These are phyloP conservation scores for Leucoptera coffeella DNA, from an alignment of 2,888 invertebrate species.

Conservation along the genomic window DNA sequence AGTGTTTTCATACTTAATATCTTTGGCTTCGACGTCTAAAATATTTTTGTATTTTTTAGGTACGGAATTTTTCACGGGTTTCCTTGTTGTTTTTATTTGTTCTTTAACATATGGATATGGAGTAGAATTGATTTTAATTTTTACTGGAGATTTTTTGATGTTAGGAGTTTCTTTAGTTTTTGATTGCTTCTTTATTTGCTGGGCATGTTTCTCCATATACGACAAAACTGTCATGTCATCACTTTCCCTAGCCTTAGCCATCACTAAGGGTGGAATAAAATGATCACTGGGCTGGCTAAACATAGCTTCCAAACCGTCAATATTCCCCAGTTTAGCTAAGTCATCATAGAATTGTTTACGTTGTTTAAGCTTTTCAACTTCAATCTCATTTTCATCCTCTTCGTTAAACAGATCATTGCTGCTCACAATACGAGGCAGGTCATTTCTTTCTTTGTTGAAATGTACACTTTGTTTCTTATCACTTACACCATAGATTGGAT, in stretches of 20 bases:
- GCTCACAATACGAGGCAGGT: slow-evolving; percentile 19
- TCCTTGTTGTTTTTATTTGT: slow-evolving; percentile 8
- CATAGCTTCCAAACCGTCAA: slow-evolving; percentile 37
- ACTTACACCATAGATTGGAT: no score
- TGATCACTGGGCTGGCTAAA: slow-evolving; percentile 45
- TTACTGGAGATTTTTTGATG: no score
- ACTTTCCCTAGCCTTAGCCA: slow-evolving; percentile 44
- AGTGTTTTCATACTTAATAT: no score
- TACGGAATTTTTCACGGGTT: slow-evolving; percentile 14
- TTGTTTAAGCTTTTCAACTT: slow-evolving; percentile 31
- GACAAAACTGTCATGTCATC: slow-evolving; percentile 46
- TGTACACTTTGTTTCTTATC: no score
- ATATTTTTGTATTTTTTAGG: slow-evolving; percentile 9
- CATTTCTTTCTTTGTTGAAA: slow-evolving; percentile 30
- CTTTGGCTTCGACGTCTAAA: no score
- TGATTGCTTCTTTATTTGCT: slow-evolving; percentile 27
- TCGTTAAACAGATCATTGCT: slow-evolving; percentile 16
- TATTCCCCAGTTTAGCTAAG: slow-evolving; percentile 32
- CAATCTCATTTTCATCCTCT: slow-evolving; percentile 23
- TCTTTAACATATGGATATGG: slow-evolving; percentile 6
- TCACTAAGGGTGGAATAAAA: slow-evolving; percentile 44
- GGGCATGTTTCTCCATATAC: slow-evolving; percentile 39
- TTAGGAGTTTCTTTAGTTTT: slow-evolving; percentile 10
- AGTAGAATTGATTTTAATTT: slow-evolving; percentile 6
- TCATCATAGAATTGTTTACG: slow-evolving; percentile 39